Percentiles rank a stretch among this genome's conserved stretches.
Evolutionary conservation across 64 coral and sea anemone genomes (phyloP).

Genomic region (Exaiptasia diaphana): DNA sequence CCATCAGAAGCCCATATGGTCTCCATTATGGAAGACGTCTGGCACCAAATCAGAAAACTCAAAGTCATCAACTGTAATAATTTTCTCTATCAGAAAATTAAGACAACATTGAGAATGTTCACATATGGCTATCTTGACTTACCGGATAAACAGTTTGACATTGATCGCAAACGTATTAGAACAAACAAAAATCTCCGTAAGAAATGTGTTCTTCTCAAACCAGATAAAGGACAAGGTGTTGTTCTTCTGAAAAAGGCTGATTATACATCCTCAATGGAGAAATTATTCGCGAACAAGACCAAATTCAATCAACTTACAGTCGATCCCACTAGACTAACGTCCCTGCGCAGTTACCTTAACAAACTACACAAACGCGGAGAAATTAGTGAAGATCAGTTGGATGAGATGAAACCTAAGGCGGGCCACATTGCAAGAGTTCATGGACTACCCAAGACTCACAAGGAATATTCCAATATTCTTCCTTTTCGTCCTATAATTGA

Average conservation of each 20-base stretch:
- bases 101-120: neutral
- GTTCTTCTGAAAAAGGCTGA: slow-evolving; percentile 7
- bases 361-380: neutral
- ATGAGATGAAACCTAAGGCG: neutral
- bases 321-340: slow-evolving; percentile 9
- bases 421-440: neutral
- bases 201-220: slow-evolving; percentile 19
- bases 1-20: neutral
- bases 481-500: neutral
- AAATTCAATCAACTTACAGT: neutral
- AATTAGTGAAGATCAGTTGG: neutral
- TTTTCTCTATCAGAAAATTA: neutral
- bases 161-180: neutral
- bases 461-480: neutral
- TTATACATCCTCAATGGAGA: slow-evolving; percentile 7
- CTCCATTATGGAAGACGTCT: neutral
- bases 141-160: neutral
- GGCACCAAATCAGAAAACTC: slow-evolving; percentile 1
- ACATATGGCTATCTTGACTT: neutral
- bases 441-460: neutral
- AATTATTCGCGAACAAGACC: slow-evolving; percentile 2
- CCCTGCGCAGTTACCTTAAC: neutral
- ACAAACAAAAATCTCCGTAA: neutral
- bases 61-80: neutral
- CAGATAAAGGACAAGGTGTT: slow-evolving; percentile 37